A percentile compares a stretch with the other conserved stretches of the same genome.
Evolutionary conservation across 2,888 invertebrate genomes (phyloP).

Genomic region (Entomobrya multifasciata): DNA sequence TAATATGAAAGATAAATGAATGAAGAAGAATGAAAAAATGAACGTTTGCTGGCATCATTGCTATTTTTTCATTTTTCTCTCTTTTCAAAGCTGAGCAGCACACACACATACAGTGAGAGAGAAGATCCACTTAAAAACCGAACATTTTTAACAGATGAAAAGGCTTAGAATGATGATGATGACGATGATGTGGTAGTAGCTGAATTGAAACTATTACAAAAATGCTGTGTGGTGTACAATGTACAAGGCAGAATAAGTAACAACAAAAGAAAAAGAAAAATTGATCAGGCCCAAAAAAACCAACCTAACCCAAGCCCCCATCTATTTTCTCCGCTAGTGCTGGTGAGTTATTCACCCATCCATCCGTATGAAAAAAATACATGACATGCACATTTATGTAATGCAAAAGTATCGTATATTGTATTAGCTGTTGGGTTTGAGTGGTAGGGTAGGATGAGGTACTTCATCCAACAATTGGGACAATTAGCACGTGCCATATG

Average conservation of each 20-base stretch:
- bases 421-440: conserved; percentile 54
- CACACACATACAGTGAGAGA: neutral
- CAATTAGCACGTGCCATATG: conserved; percentile 80
- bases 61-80: conserved; percentile 23
- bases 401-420: conserved; percentile 54
- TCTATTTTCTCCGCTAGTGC: neutral
- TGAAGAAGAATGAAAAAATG: conserved; percentile 44
- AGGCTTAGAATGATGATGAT: conserved; percentile 37
- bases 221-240: conserved; percentile 11
- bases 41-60: conserved; percentile 50
- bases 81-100: neutral
- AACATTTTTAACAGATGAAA: conserved; percentile 37
- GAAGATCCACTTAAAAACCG: conserved; percentile 52
- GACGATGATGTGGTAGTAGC: conserved; percentile 9
- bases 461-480: conserved; percentile 76
- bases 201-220: conserved; percentile 24
- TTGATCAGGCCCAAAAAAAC: conserved; percentile 7
- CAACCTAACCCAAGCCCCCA: conserved; percentile 37
- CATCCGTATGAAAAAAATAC: conserved; percentile 21
- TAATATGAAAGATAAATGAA: conserved; percentile 46
- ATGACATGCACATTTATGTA: conserved; percentile 36
- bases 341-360: conserved; percentile 12
- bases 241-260: no score
- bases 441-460: conserved; percentile 49
- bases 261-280: conserved; percentile 33